A percentile compares a stretch with the other conserved stretches of the same genome.
phyloP scores from a whole-genome alignment of 2,797 vertebrate species.

The Neoniphon sammara region DNA sequence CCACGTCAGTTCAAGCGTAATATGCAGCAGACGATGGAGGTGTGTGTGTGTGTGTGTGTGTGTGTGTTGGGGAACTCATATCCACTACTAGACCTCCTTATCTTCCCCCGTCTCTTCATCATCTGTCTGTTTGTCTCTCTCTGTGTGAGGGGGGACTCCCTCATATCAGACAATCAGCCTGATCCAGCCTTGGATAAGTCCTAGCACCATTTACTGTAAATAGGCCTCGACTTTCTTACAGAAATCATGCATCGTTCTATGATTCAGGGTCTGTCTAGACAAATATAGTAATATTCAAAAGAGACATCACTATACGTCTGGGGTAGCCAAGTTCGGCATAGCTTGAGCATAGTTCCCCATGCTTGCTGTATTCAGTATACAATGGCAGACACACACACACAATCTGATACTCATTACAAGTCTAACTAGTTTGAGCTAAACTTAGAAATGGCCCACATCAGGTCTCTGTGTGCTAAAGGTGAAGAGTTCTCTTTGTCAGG shows the following conservation, averaged over 20 bases:
- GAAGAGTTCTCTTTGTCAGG: conserved; percentile 43
- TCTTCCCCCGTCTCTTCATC: conserved; percentile 56
- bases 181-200: conserved; percentile 12
- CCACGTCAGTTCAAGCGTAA: conserved; percentile 66
- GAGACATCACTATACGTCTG: neutral
- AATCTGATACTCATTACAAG: conserved; percentile 6
- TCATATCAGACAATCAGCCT: conserved; percentile 44
- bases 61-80: conserved; percentile 28
- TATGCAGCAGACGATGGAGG: conserved; percentile 75
- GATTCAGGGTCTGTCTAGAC: conserved; percentile 59
- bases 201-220: conserved; percentile 1
- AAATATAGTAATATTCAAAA: neutral
- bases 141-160: conserved; percentile 12
- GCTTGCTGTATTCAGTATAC: neutral
- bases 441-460: conserved; percentile 32
- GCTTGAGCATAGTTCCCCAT: conserved; percentile 9
- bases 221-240: neutral
- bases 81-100: conserved; percentile 63
- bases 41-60: conserved; percentile 45
- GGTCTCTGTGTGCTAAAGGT: neutral
- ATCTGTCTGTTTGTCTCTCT: conserved; percentile 35
- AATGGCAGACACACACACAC: conserved; percentile 6
- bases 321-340: neutral
- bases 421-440: conserved; percentile 55
- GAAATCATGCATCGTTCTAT: conserved; percentile 3